phyloP scores from a whole-genome alignment of 2,113 vertebrate species.

The Python bivittatus region DNA sequence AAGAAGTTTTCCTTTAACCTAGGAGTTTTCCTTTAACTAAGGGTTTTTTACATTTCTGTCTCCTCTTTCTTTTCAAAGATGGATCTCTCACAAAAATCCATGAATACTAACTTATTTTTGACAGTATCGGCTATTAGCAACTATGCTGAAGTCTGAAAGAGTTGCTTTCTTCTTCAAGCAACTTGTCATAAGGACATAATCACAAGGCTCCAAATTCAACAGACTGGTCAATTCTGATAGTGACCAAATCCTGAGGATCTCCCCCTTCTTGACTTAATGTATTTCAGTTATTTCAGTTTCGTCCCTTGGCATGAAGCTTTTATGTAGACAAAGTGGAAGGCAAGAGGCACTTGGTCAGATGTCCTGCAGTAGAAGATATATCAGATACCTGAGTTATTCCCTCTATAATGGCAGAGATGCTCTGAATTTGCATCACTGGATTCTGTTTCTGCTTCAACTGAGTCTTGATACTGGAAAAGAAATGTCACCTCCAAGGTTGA shows the following conservation, averaged over 20 bases:
- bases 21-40: background rate
- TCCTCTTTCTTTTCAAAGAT: background rate
- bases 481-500: constrained; percentile 70
- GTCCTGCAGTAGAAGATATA: background rate
- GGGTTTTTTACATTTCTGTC: background rate
- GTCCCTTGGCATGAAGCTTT: background rate
- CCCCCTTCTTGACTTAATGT: background rate
- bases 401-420: background rate
- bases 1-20: background rate
- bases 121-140: background rate
- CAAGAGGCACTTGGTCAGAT: background rate
- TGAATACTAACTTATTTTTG: background rate
- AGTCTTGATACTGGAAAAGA: constrained; percentile 31
- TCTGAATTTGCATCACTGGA: background rate
- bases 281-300: background rate
- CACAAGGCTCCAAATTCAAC: background rate
- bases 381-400: background rate
- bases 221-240: background rate
- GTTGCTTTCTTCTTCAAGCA: background rate
- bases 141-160: background rate
- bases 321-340: background rate
- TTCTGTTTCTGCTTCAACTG: constrained; percentile 19
- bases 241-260: background rate
- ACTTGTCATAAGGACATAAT: background rate
- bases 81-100: background rate